Evolutionary conservation across 2,113 vertebrate genomes (phyloP), one percentile per base, ranked within the genome.

Genomic region (Melanerpes aurifrons): DNA sequence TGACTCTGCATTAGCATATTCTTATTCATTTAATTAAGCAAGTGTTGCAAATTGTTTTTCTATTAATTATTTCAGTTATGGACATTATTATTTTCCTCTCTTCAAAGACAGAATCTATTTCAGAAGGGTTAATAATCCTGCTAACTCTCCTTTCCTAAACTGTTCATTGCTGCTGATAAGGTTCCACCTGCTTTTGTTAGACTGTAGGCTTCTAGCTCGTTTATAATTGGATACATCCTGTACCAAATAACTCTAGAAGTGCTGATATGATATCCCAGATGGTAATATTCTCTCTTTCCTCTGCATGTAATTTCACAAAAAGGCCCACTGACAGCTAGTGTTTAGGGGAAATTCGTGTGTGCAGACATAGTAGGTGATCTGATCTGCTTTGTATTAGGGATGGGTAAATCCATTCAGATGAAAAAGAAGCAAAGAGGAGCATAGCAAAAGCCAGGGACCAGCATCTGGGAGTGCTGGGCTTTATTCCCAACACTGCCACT

Each of bases 161-260:
- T 48, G 83, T 92, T 94, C 69, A 66, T 53, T 77, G 75, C 77
- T 70, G 92, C 90, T 95, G 96, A 89, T 93, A 95, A 96, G 89
- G 83, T 87, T 93, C 87, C 89, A 83, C 76, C 81, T 89, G 95
- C 92, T 77, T 89, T 96, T 95, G 92, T 96, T 84, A 93, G 88
- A 62, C 90, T 87, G 76, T 48, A 95, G 74, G 80, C 93, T 88
- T 90, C 94, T 53, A 82, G 90, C 84, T 95, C 82, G 28, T 93
- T 89, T 94, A 93, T 95, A 97, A 96, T 93, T 95, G 93, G 95
- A 95, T 92, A 94, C 96, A 96, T 94, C 94, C 93, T 95, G 90
- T 89, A 89, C 91, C 12, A 35, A 92, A 87, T 82, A 92, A 88
- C 91, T 95, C 93, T 66, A 76, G 81, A 96, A 96, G 92, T 87